phyloP scores from a whole-genome alignment of 2,888 invertebrate genomes.

The Microplitis deprimator region DNA sequence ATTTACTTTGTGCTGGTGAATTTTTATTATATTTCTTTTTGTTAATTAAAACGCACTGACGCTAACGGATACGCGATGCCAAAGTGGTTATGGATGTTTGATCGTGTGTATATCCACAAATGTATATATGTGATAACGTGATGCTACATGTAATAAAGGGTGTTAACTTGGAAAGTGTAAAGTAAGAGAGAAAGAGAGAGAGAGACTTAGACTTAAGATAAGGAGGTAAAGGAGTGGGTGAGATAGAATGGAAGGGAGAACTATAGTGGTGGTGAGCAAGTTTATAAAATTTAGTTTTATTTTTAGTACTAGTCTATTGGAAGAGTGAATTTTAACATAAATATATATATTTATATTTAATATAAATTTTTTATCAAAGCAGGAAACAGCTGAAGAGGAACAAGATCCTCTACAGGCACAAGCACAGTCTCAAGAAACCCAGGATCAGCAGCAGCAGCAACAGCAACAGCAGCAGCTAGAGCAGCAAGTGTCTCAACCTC shows the following conservation, averaged over 20 bases:
- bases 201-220: background rate
- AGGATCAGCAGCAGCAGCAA: conserved; percentile 53
- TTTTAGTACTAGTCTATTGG: background rate
- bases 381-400: conserved; percentile 67
- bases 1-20: background rate
- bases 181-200: background rate
- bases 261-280: conserved; percentile 54
- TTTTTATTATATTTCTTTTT: background rate
- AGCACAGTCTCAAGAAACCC: conserved; percentile 57
- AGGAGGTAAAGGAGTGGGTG: background rate
- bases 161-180: conserved; percentile 3
- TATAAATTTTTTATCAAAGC: conserved; percentile 19
- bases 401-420: conserved; percentile 59
- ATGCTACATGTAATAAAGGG: conserved; percentile 17
- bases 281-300: background rate
- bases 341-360: background rate
- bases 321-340: background rate
- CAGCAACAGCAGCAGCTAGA: conserved; percentile 55
- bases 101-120: background rate
- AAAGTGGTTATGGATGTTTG: conserved; percentile 26
- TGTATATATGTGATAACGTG: conserved; percentile 4
- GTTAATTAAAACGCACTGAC: background rate
- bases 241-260: conserved; percentile 50
- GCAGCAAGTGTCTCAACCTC: conserved; percentile 60
- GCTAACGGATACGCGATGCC: background rate